Evolutionary conservation across 2,888 invertebrate species (phyloP).

Genomic region (Andrena fulva): DNA sequence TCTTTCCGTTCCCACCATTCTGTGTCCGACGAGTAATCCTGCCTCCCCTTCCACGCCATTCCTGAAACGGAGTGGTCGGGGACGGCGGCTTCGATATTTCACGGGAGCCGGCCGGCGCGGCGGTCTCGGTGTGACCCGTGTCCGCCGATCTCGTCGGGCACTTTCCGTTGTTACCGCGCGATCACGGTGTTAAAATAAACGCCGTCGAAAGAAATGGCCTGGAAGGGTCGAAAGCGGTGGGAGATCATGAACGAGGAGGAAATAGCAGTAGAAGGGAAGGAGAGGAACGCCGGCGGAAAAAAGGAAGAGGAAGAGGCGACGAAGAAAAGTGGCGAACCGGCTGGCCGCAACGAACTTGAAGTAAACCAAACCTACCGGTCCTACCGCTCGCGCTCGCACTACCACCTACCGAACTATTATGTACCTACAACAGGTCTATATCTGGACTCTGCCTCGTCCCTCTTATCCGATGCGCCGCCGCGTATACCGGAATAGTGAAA

Average conservation of each 20-base stretch:
- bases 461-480: slow-evolving; percentile 49
- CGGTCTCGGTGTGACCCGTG: background rate
- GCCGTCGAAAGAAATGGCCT: slow-evolving; percentile 14
- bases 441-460: slow-evolving; percentile 55
- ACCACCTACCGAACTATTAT: slow-evolving; percentile 69
- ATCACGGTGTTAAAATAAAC: slow-evolving; percentile 54
- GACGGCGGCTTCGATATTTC: slow-evolving; percentile 36
- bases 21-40: slow-evolving; percentile 31
- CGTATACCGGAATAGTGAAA: slow-evolving; percentile 61
- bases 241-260: slow-evolving; percentile 60
- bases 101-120: slow-evolving; percentile 19
- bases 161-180: slow-evolving; percentile 34
- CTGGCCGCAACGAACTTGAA: slow-evolving; percentile 72
- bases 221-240: slow-evolving; percentile 18
- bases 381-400: slow-evolving; percentile 70
- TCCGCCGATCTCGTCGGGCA: slow-evolving; percentile 27
- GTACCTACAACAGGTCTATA: slow-evolving; percentile 68
- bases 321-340: slow-evolving; percentile 73
- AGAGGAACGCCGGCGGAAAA: slow-evolving; percentile 29
- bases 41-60: background rate
- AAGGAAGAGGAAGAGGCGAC: slow-evolving; percentile 43
- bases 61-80: slow-evolving; percentile 15
- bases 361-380: slow-evolving; percentile 78
- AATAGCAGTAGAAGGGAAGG: slow-evolving; percentile 27
- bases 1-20: slow-evolving; percentile 45